Base-by-base conservation (phyloP, 2,797 vertebrate species). In the Hydrolagus colliei region DNA sequence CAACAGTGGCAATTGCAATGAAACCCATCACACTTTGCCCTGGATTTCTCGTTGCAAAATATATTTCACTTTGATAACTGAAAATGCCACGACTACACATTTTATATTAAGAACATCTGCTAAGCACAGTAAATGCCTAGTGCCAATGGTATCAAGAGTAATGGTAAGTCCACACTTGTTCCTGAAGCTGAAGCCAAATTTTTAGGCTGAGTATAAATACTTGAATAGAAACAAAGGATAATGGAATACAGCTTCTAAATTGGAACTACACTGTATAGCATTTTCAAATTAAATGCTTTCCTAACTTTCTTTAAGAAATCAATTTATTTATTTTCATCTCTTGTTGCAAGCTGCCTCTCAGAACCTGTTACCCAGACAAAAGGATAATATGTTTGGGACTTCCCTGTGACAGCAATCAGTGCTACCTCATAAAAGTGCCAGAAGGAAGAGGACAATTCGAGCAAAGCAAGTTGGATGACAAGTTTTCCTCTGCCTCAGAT, bases 401-500 rank as follows among this genome's bases (percentile, higher is more conserved):
- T 68, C 65, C 68, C 14, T 41, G 27, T 10, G 14, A 82, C 13
- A 35, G 63, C 2, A 14, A 20, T 41, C 41, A 32, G 32, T 35
- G 41, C 9, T 82, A 32, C 63, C 67, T 68, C 63, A 82, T 80
- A 80, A 35, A 80, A 67, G 2, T 67, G 22, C 62, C 8, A 35
- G 12, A 7, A 22, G 11, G 63, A 41, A 68, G 9, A 11, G 79
- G 68, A 82, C 27, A 82, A 11, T 20, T 18, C 9, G 35, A 82
- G 79, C 27, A 82, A 3, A 68, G 62, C 22, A 62, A 68, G 63
- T 82, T 67, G 35, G 79, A 82, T 67, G 78, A 67, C 63, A 82
- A 82, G 12, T 32, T 5, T 68, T 67, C 14, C 27, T 68, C 79
- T 20, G 27, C 9, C 41, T n/a, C 8, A 41, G 4, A 68, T 41